Conservation (phyloP, 1,140 invertebrate genomes). For the Drosophila simulans region DNA sequence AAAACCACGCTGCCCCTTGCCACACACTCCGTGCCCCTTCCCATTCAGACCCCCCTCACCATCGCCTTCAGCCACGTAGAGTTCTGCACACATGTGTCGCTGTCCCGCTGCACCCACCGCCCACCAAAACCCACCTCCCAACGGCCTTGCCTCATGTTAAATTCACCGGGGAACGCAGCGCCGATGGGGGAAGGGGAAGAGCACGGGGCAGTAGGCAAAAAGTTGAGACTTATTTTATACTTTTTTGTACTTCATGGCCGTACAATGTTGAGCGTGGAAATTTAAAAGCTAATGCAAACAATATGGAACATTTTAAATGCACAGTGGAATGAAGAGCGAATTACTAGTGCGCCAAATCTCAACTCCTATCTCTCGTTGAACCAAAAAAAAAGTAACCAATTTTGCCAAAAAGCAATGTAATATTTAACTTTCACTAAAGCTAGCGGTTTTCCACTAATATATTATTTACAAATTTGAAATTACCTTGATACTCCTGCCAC, state of each 20-base stretch:
- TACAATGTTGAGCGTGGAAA: slow-evolving; percentile 58
- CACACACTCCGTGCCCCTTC: background rate
- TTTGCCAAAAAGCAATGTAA: background rate
- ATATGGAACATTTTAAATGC: slow-evolving; percentile 70
- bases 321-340: slow-evolving; percentile 44
- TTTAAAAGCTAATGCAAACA: slow-evolving; percentile 76
- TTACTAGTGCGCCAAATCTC: background rate
- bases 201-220: slow-evolving; percentile 57
- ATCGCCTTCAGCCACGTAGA: slow-evolving; percentile 22
- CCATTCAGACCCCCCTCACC: slow-evolving; percentile 5
- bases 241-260: slow-evolving; percentile 39
- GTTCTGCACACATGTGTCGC: slow-evolving; percentile 61
- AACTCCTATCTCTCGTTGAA: background rate
- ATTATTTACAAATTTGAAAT: background rate
- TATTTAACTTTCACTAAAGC: too few relatives aligned
- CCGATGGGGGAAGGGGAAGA: background rate
- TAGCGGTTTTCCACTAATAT: background rate
- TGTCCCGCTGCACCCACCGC: slow-evolving; percentile 5
- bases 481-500: background rate
- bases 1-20: slow-evolving; percentile 39
- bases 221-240: slow-evolving; percentile 33
- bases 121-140: slow-evolving; percentile 5
- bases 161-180: slow-evolving; percentile 45
- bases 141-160: slow-evolving; percentile 56
- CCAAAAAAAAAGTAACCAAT: background rate